Evolutionary conservation across 2,888 invertebrate genomes (phyloP), one percentile per base, ranked within the genome.

Genomic region (Drosophila merina): DNA sequence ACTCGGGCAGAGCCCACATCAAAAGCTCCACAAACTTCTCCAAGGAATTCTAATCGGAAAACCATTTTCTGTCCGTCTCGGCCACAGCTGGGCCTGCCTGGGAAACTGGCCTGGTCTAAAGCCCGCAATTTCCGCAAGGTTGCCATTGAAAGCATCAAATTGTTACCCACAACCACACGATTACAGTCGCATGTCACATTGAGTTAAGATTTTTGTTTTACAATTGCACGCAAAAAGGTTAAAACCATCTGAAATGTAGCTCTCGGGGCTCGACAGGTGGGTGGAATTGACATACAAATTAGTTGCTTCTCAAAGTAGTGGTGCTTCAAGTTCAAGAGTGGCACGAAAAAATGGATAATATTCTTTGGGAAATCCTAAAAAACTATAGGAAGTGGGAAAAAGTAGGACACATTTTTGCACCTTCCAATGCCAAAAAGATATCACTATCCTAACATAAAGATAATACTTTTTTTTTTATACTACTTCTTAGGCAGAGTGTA

Each of bases 141-240:
- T 59, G 58, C 56, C 57, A 49, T 59, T 28, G 26, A 44, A 72
- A 72, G 70, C 80, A 75, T 79, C 80, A 80, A 81, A 86, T 83
- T 84, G 72, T 42, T 20, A 20, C 40, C 72, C 72, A 59, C 54
- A 55, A 77, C 81, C 81, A 78, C 87, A 86, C 81, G 75, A 87
- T 82, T 78, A 69, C 78, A 87, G 81, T 84, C 81, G 88, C 83
- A 82, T 88, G 83, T 88, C 88, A 82, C 70, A 72, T 70, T 60
- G 56, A 31, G 36, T 51, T 57, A 58, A 31, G 12, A 31, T 45
- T 45, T 50, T 45, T 40, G 26, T 47, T 64, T 56, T 60, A 25
- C 52, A 58, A 64, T 48, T 74, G 76, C 82, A 84, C 64, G 74
- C 85, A 72, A 77, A 69, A 69, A 66, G 44, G 51, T 12, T 6